phyloP scores from a whole-genome alignment of 2,888 invertebrate genomes.

The Zygaena filipendulae region DNA sequence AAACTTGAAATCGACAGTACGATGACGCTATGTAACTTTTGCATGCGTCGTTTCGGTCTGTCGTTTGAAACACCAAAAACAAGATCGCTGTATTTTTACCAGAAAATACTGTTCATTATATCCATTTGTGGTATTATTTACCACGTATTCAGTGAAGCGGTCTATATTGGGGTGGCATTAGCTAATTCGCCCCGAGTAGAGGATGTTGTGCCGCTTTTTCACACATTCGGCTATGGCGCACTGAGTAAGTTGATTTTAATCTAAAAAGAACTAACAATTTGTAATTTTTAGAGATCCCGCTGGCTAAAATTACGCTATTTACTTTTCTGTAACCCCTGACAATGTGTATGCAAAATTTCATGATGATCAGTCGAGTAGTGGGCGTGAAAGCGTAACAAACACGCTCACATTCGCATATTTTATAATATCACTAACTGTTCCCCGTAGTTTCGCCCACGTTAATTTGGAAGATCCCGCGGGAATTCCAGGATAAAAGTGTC shows the following conservation, averaged over 20 bases:
- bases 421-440: too few relatives aligned
- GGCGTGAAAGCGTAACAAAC: too few relatives aligned
- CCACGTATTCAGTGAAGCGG: conserved; percentile 53
- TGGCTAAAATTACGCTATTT: too few relatives aligned
- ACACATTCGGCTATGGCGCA: conserved; percentile 54
- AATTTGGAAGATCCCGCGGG: too few relatives aligned
- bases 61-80: conserved; percentile 33
- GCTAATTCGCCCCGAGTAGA: conserved; percentile 51
- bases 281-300: too few relatives aligned
- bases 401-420: too few relatives aligned
- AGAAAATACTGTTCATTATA: conserved; percentile 35
- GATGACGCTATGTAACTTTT: conserved; percentile 35
- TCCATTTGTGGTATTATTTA: conserved; percentile 42
- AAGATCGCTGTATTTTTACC: conserved; percentile 24
- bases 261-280: too few relatives aligned
- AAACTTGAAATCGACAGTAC: conserved; percentile 44
- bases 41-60: conserved; percentile 45
- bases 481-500: too few relatives aligned
- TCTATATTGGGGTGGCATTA: conserved; percentile 45
- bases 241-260: conserved; percentile 37
- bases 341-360: too few relatives aligned
- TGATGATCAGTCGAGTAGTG: too few relatives aligned
- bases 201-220: conserved; percentile 56
- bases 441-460: too few relatives aligned
- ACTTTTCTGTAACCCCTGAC: too few relatives aligned